Base-by-base conservation (phyloP, 2,113 vertebrate genomes). In the Entomyzon cyanotis region DNA sequence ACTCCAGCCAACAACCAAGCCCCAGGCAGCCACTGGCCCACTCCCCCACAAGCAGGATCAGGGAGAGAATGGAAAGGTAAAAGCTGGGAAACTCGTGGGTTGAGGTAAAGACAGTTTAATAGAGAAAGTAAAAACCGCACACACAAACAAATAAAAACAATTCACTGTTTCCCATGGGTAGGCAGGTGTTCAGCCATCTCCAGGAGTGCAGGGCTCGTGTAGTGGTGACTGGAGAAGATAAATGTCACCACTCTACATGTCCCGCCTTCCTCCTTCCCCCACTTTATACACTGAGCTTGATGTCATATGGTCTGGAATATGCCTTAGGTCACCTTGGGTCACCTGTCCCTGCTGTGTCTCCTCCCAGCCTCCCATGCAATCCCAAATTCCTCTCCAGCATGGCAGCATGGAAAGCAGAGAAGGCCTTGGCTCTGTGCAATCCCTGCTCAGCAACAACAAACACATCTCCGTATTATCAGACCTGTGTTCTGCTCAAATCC, bases 21-120 rank as follows among this genome's bases (percentile, higher is more conserved):
- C 28, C 82, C 23, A 30, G 19, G 41, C 24, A n/a, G 50, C 30
- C 0, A 0, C 60, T 56, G 0, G 0, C 5, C 75, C 31, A 22
- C 17, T 42, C 8, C 35, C 5, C 13, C 52, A 67, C 11, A 16
- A 67, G 44, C 31, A 35, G 35, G 21, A 42, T 42, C 21, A 42
- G 52, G 21, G 35, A 67, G 52, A 59, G 35, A 42, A 85, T 31
- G 25, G 50, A 67, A 35, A 12, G 20, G 8, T 24, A 49, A 31
- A 24, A 75, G 35, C 35, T 42, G 25, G 13, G 25, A 49, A 76
- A 67, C 52, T 58, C 30, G 8, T 4, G 24, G 39, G 24, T 3
- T 75, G 24, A 49, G 15, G 75, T 13, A 33, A 56, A n/a, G 30
- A 41, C 42, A 20, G 15, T 41, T 65, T 75, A 35, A 67, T 21